Evolutionary conservation across 2,113 vertebrate genomes (phyloP), one percentile per base, ranked within the genome.

Genomic region (Zeus faber): DNA sequence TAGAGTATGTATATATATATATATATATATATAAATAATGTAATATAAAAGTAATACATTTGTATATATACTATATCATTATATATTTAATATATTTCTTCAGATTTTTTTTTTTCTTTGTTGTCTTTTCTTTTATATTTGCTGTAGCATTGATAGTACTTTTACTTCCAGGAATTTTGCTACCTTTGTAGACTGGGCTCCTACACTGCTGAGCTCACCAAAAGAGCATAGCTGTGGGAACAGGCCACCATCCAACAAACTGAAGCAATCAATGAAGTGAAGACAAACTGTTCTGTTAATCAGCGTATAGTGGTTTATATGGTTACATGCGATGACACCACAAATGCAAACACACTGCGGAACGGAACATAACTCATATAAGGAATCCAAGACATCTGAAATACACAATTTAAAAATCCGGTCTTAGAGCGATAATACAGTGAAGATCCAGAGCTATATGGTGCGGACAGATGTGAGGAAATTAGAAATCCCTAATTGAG

Each of bases 201-300:
- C n/a, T n/a, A n/a, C n/a, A n/a, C n/a, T n/a, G n/a, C n/a, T n/a
- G n/a, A n/a, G n/a, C n/a, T n/a, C n/a, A n/a, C 22, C 17, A 16
- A 41, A 16, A 43, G 22, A 43, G 56, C 8, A 31, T 48, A 70
- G 62, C 46, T 70, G 62, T 60, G 47, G 70, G 62, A 58, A 54
- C 50, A 29, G 35, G 44, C 57, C 3, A n/a, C 39, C 33, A 45
- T 21, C 25, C 1, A 44, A 31, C 45, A 41, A 54, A 65, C 64
- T 41, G 58, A 65, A n/a, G 44, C 40, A 72, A 57, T 77, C 54
- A 77, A 52, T n/a, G 22, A 45, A 62, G 27, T 39, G 3, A 16
- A 66, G 25, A 58, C 39, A 46, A 31, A 50, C 8, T 27, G 9
- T 37, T 18, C 24, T 25, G 54, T 64, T 60, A 53, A 72, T 72